phyloP scores from a whole-genome alignment of 2,797 vertebrate genomes.

The Strix occidentalis region DNA sequence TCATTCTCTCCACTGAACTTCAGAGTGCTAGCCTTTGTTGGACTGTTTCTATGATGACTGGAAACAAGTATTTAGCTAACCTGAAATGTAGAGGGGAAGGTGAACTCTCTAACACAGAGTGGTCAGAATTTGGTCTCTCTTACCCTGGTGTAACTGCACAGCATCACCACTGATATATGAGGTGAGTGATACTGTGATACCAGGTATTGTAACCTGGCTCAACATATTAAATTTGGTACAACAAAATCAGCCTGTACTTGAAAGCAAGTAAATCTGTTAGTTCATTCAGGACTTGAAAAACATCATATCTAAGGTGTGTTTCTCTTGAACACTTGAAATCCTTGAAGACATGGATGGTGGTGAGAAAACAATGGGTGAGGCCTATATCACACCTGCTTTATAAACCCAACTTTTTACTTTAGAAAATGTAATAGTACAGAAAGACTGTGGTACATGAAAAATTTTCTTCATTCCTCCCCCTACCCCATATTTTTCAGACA shows the following conservation, averaged over 20 bases:
- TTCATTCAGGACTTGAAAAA: neutral
- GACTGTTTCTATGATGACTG: neutral
- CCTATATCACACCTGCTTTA: neutral
- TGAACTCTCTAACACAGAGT: neutral
- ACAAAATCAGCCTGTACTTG: neutral
- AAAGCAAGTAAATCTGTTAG: neutral
- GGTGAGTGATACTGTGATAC: neutral
- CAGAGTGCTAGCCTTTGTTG: neutral
- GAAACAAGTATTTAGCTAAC: neutral
- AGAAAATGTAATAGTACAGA: neutral
- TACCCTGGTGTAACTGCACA: rapidly evolving
- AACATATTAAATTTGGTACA: neutral
- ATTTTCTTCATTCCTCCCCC: neutral
- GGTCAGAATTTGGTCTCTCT: neutral
- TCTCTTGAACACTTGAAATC: neutral
- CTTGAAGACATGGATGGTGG: neutral
- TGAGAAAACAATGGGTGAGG: neutral
- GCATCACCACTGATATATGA: neutral
- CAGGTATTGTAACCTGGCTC: neutral
- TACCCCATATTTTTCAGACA: neutral
- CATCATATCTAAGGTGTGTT: neutral
- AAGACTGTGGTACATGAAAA: neutral
- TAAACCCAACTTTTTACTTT: neutral
- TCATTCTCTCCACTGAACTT: neutral
- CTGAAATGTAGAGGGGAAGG: neutral